These are phyloP conservation scores for Frankliniella intonsa DNA, from an alignment of 2,888 invertebrate genomes.

Conservation along the genomic window DNA sequence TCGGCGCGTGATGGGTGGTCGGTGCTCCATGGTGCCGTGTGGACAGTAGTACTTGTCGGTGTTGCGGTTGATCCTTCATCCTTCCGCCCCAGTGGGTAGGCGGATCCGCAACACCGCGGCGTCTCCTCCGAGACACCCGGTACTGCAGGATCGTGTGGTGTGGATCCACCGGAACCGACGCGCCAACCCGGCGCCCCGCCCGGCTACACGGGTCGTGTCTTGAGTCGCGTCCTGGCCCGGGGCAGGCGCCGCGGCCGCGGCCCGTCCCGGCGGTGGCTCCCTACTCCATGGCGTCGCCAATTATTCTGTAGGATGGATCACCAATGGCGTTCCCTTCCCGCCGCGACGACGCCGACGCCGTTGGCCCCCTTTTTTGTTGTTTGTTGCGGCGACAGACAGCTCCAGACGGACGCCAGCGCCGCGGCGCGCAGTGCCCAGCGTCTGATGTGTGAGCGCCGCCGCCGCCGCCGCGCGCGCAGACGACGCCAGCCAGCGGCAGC, in stretches of 20 bases:
- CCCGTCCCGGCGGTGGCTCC: background rate
- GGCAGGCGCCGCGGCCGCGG: background rate
- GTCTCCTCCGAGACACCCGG: too few species aligned
- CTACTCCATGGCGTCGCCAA: background rate
- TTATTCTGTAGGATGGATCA: constrained; percentile 25
- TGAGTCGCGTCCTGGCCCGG: background rate
- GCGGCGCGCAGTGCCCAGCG: constrained; percentile 10
- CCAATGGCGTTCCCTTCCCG: background rate
- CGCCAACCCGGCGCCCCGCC: background rate
- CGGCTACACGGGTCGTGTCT: background rate
- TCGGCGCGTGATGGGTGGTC: too few species aligned
- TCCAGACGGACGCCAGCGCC: constrained; percentile 25
- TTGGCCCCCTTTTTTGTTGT: constrained; percentile 12
- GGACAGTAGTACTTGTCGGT: too few species aligned
- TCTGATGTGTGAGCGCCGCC: background rate
- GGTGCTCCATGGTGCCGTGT: too few species aligned
- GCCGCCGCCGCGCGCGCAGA: background rate
- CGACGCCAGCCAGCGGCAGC: constrained; percentile 2
- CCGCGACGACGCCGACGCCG: constrained; percentile 3
- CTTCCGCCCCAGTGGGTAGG: too few species aligned
- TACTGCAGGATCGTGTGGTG: too few species aligned
- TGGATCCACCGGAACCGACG: background rate
- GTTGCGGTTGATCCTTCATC: too few species aligned
- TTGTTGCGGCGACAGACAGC: constrained; percentile 25
- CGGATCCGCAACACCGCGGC: too few species aligned